Conservation (phyloP, 2,888 invertebrate genomes). For the Acleris holmiana region DNA sequence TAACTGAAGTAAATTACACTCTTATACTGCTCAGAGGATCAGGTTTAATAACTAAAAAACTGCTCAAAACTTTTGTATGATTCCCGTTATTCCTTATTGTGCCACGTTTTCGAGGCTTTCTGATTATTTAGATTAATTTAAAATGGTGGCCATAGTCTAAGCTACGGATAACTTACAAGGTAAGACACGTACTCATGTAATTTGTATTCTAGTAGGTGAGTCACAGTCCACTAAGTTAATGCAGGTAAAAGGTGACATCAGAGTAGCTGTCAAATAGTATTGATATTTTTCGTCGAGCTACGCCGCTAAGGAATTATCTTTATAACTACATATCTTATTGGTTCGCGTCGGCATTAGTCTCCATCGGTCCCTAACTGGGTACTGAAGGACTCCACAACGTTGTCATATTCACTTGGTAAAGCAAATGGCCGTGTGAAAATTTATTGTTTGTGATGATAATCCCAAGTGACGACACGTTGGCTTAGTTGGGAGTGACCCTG, state of each 20-base stretch:
- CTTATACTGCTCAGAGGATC: not conserved
- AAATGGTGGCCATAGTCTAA: conserved; percentile 51
- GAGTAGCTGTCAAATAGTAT: conserved; percentile 34
- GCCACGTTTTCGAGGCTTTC: conserved; percentile 67
- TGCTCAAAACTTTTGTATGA: conserved; percentile 25
- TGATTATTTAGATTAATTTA: conserved; percentile 40
- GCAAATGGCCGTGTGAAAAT: no score
- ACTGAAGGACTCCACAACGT: no score
- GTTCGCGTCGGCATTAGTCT: no score
- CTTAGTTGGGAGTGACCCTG: no score
- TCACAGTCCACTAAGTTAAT: conserved; percentile 15
- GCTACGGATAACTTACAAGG: conserved; percentile 41
- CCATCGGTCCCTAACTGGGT: no score
- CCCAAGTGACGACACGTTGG: no score
- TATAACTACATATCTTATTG: not conserved
- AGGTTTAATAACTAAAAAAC: conserved; percentile 16
- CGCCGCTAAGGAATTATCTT: not conserved
- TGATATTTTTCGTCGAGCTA: conserved; percentile 1
- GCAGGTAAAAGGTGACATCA: conserved; percentile 54
- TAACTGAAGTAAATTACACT: not conserved
- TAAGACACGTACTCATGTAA: conserved; percentile 28
- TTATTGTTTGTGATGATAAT: no score
- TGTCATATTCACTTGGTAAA: no score
- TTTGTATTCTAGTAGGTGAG: not conserved
- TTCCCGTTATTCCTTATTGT: conserved; percentile 58